Percentiles rank a stretch among this genome's conserved stretches.
These are phyloP conservation scores for Acropora yongei DNA, from an alignment of 64 coral and sea anemone species.

Conservation along the genomic window DNA sequence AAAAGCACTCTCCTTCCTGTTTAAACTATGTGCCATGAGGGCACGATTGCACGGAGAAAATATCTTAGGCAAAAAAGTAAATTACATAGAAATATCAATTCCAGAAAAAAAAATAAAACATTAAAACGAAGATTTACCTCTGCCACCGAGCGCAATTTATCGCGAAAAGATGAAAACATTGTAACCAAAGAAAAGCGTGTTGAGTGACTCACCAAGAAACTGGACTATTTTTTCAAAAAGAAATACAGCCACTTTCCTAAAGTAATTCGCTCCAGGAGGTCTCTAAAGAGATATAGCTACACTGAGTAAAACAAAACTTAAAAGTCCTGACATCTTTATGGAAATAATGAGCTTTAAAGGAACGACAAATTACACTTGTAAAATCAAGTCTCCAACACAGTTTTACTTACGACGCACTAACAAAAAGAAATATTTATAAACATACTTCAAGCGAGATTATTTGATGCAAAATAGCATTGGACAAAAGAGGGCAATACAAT, in stretches of 20 bases:
- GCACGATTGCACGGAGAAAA: background rate
- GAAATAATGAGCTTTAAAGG: background rate
- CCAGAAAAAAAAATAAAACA: constrained; percentile 5
- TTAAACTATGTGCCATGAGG: no score
- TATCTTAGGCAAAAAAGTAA: background rate
- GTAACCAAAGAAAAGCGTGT: background rate
- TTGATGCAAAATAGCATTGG: background rate
- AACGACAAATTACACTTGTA: background rate
- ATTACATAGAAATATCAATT: background rate
- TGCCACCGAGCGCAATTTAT: constrained; percentile 57
- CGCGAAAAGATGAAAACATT: constrained; percentile 79
- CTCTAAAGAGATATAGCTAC: background rate
- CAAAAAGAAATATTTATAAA: background rate
- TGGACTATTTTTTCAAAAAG: background rate
- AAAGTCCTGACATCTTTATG: no score
- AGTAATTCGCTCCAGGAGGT: background rate
- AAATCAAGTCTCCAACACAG: background rate
- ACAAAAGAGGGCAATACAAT: background rate
- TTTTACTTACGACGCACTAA: background rate
- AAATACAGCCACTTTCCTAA: background rate
- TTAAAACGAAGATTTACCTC: constrained; percentile 59
- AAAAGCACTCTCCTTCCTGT: no score
- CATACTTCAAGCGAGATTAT: background rate
- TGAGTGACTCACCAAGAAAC: background rate
- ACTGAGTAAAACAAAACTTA: background rate